Base-by-base conservation (phyloP, 2,113 vertebrate species). In the Larimichthys polyactis region DNA sequence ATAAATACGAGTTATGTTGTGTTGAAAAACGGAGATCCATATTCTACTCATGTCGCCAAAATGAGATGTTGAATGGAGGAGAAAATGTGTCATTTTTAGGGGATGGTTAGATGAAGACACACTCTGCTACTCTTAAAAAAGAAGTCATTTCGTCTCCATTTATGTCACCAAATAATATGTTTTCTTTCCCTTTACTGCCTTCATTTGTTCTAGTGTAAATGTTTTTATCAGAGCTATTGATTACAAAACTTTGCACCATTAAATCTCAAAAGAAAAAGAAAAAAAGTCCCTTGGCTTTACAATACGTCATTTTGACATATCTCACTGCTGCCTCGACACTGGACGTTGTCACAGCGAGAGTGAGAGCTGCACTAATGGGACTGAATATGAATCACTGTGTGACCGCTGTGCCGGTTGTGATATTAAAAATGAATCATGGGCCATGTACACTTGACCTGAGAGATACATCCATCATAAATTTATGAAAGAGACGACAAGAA, bases 381-480 rank as follows among this genome's bases (percentile, higher is more conserved):
- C 4, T 75, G 19, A 43, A 19, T 81, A 65, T 62, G 44, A 89
- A 79, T 79, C 75, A 24, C 75, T 49, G 29, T 74, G 58, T 81
- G 71, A 85, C 65, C 0, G 2, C 77, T 67, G 44, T 20, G 63
- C 71, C 5, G 5, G 14, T 79, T 81, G 72, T 32, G 57, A 57
- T 51, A 76, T 85, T 71, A 71, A 70, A 81, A 82, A 88, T 74
- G 8, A 72, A 88, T 82, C 29, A 71, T 15, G 70, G 63, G 62
- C 59, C 46, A n/a, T 80, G 75, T 74, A 51, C 46, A 60, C 63
- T 84, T 90, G 60, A 88, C 81, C 58, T 62, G 20, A 70, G 71
- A 57, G 71, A 85, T 76, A 9, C 54, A 84, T 82, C 69, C 52
- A 75, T 87, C 58, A 60, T 59, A 65, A 60, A 69, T 32, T 44